These are phyloP conservation scores for Dinocampus coccinellae DNA, from an alignment of 2,888 invertebrate species.

Conservation along the genomic window DNA sequence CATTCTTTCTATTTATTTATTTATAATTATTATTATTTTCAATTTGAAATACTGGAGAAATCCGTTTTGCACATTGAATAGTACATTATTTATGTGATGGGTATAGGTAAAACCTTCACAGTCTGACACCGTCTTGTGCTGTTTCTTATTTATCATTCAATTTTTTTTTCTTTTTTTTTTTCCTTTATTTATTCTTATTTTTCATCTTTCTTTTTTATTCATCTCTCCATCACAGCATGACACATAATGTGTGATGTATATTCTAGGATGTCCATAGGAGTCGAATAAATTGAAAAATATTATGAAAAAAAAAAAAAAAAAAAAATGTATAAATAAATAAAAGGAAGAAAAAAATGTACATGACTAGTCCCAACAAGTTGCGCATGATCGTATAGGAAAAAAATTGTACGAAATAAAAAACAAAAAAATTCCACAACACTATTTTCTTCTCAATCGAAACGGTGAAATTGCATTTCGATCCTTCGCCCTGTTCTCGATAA, in stretches of 20 bases:
- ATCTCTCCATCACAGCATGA: not conserved
- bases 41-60: not conserved
- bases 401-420: slow-evolving; percentile 12
- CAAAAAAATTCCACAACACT: slow-evolving; percentile 1
- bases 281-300: not conserved
- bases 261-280: not conserved
- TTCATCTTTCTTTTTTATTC: no score
- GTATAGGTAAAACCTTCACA: not conserved
- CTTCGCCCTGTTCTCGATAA: no score
- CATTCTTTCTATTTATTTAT: slow-evolving; percentile 3
- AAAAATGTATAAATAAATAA: no score
- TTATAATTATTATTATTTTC: not conserved
- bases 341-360: not conserved
- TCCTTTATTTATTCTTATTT: no score
- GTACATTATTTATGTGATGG: slow-evolving; percentile 19
- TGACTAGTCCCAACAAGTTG: not conserved
- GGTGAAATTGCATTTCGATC: slow-evolving; percentile 2
- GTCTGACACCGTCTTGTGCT: not conserved
- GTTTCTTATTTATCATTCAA: slow-evolving; percentile 2
- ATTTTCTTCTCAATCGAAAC: slow-evolving; percentile 10
- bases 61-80: slow-evolving; percentile 21
- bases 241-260: not conserved
- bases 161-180: not conserved
- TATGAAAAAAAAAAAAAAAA: not conserved
- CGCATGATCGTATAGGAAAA: not conserved